Evolutionary conservation across 2,797 vertebrate species (phyloP).

Genomic region (Hephaestus fuliginosus): DNA sequence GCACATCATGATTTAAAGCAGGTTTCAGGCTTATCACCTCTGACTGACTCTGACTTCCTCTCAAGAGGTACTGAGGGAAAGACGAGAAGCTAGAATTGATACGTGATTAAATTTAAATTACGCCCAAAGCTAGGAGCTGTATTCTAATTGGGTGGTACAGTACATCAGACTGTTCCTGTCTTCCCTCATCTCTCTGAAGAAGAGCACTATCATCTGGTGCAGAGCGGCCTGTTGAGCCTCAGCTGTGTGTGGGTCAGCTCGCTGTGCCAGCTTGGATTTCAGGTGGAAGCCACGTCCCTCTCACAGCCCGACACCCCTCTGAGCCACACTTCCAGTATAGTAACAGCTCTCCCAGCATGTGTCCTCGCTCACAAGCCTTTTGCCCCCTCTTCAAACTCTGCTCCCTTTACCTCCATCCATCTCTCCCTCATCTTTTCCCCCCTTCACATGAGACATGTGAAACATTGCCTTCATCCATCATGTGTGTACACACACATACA

Average conservation of each 20-base stretch:
- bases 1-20: conserved; percentile 40
- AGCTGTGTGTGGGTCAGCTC: conserved; percentile 43
- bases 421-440: conserved; percentile 19
- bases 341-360: conserved; percentile 35
- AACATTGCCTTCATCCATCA: conserved; percentile 84
- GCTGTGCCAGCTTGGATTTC: conserved; percentile 29
- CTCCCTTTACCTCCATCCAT: conserved; percentile 29
- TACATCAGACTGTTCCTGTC: conserved; percentile 44
- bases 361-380: conserved; percentile 35
- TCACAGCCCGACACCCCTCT: neutral
- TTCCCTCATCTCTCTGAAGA: conserved; percentile 47
- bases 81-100: conserved; percentile 34
- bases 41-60: conserved; percentile 27
- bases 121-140: conserved; percentile 39
- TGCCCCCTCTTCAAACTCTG: conserved; percentile 41
- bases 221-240: conserved; percentile 62
- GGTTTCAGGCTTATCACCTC: conserved; percentile 31
- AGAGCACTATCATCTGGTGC: conserved; percentile 35
- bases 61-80: conserved; percentile 28
- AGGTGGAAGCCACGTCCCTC: conserved; percentile 39
- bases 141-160: conserved; percentile 51
- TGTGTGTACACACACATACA: conserved; percentile 76
- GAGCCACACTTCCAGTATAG: conserved; percentile 6
- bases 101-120: conserved; percentile 60
- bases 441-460: conserved; percentile 68